Conservation (phyloP, 1,140 invertebrate genomes). For the Procambarus virginalis region DNA sequence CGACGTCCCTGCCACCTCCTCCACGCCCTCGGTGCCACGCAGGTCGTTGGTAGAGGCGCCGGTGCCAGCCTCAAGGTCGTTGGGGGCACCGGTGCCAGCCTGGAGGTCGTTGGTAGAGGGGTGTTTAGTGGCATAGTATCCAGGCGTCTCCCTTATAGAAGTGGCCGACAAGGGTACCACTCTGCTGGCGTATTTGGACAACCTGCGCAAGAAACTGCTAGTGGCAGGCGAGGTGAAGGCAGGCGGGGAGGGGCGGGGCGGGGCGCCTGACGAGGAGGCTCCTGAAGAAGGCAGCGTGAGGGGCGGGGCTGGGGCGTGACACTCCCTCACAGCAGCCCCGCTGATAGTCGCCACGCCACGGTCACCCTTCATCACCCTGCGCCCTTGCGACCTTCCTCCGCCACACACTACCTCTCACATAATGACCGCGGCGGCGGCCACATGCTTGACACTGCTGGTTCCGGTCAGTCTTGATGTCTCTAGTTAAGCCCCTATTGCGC, state of each 20-base stretch:
- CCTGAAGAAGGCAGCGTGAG: background rate
- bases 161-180: slow-evolving; percentile 12
- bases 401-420: background rate
- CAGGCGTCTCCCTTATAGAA: background rate
- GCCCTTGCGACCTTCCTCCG: background rate
- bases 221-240: background rate
- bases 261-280: background rate
- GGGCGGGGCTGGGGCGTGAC: background rate
- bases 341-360: slow-evolving; percentile 22
- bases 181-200: slow-evolving; percentile 18
- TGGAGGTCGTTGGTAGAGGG: background rate
- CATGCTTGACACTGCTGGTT: no score
- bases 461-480: no score
- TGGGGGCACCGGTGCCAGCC: background rate
- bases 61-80: background rate
- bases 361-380: slow-evolving; percentile 24
- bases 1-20: no score
- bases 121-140: background rate
- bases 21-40: background rate
- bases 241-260: background rate
- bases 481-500: no score
- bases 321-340: slow-evolving; percentile 23
- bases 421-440: background rate
- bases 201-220: slow-evolving; percentile 9
- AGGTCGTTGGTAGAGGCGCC: slow-evolving; percentile 19